These are phyloP conservation scores for Melanogrammus aeglefinus DNA, from an alignment of 2,797 vertebrate species.

Conservation along the genomic window DNA sequence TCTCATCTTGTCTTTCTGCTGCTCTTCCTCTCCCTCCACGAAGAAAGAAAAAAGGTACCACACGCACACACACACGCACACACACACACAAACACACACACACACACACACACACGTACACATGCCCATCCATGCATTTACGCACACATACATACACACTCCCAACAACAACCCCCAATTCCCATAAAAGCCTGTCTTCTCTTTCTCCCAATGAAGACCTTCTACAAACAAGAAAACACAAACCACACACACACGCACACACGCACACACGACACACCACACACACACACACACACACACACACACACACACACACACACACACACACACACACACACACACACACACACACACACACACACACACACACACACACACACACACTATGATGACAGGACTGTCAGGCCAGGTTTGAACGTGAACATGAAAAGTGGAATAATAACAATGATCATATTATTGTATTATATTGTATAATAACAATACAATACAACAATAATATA, in stretches of 20 bases:
- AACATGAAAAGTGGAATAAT: background rate
- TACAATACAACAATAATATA: background rate
- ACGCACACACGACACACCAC: no score
- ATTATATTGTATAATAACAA: background rate
- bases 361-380: background rate
- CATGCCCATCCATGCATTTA: no score
- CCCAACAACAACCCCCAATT: background rate
- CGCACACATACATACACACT: background rate
- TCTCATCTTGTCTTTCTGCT: slow-evolving; percentile 17
- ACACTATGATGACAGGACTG: background rate
- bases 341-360: no score
- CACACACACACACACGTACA: background rate
- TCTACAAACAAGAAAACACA: background rate
- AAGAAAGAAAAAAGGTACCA: slow-evolving; percentile 46
- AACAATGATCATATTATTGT: background rate
- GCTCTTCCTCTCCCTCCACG: slow-evolving; percentile 9
- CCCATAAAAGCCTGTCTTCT: background rate
- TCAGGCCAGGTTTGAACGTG: background rate
- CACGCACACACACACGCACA: background rate
- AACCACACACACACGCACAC: no score
- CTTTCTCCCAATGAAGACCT: background rate
- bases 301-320: no score
- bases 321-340: no score
- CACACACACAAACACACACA: slow-evolving; percentile 9
- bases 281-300: no score